phyloP scores from a whole-genome alignment of 2,888 invertebrate species.

The Drosophila mimica region DNA sequence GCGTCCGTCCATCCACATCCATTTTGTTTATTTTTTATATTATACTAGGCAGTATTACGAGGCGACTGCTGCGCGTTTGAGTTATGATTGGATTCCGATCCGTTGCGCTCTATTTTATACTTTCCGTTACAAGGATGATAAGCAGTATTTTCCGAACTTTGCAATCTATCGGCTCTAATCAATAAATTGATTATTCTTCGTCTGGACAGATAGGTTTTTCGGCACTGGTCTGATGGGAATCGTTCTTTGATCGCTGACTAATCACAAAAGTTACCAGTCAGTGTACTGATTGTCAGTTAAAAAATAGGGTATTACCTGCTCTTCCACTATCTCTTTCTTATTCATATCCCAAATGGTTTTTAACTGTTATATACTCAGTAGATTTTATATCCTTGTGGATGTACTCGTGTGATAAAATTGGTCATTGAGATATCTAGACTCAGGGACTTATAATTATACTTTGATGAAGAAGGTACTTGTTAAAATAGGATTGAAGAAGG shows the following conservation, averaged over 20 bases:
- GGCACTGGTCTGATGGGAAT: background rate
- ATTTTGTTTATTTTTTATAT: background rate
- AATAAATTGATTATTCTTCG: constrained; percentile 9
- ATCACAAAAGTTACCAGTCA: background rate
- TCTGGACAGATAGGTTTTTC: constrained; percentile 3
- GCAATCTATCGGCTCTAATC: constrained; percentile 16
- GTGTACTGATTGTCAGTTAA: background rate
- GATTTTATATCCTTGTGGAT: too few relatives aligned
- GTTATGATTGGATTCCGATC: background rate
- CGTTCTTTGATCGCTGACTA: background rate
- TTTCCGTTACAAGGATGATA: background rate
- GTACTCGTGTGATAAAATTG: too few relatives aligned
- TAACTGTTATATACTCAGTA: too few relatives aligned
- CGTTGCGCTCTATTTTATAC: constrained; percentile 19
- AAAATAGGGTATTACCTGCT: background rate
- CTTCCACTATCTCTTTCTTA: too few relatives aligned
- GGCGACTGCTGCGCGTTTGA: background rate
- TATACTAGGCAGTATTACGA: background rate
- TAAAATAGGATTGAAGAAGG: too few relatives aligned
- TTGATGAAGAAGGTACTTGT: too few relatives aligned
- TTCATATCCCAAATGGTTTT: too few relatives aligned
- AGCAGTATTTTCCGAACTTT: background rate
- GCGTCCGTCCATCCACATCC: background rate
- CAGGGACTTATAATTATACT: too few relatives aligned
- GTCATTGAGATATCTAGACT: too few relatives aligned